Conservation (phyloP, 2,888 invertebrate species). For the Sceliomorpha sp. region DNA sequence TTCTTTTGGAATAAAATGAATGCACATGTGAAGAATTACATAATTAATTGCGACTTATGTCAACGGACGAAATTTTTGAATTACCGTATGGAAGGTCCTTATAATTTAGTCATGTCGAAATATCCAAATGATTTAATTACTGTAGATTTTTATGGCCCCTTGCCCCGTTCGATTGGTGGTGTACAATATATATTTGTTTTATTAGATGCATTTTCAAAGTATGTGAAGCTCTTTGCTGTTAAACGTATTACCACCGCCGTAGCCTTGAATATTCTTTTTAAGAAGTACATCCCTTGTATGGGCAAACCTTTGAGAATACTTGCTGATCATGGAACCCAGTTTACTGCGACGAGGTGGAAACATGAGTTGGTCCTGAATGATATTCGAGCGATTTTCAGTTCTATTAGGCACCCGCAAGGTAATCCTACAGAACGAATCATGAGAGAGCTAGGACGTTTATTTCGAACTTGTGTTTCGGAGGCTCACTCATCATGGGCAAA, state of each 20-base stretch:
- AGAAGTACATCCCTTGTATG: slow-evolving; percentile 5
- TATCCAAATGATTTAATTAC: slow-evolving; percentile 13
- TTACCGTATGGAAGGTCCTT: slow-evolving; percentile 4
- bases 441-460: slow-evolving; percentile 47
- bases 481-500: slow-evolving; percentile 25
- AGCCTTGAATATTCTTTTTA: not conserved
- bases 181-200: slow-evolving; percentile 21
- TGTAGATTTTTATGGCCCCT: slow-evolving; percentile 19
- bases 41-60: slow-evolving; percentile 10
- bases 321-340: slow-evolving; percentile 51
- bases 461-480: slow-evolving; percentile 12
- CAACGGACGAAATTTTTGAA: slow-evolving; percentile 3
- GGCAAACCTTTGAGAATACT: slow-evolving; percentile 11
- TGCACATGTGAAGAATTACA: not conserved
- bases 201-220: slow-evolving; percentile 18
- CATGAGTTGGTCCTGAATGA: not conserved
- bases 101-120: slow-evolving; percentile 1
- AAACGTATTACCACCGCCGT: slow-evolving; percentile 8
- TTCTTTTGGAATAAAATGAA: slow-evolving; percentile 13
- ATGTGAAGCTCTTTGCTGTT: slow-evolving; percentile 12
- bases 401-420: slow-evolving; percentile 54
- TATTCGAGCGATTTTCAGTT: slow-evolving; percentile 17
- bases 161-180: not conserved
- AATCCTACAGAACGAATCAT: slow-evolving; percentile 59
- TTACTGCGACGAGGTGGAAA: slow-evolving; percentile 55